These are phyloP conservation scores for Melinaea marsaeus DNA, from an alignment of 2,888 invertebrate genomes.

Conservation along the genomic window DNA sequence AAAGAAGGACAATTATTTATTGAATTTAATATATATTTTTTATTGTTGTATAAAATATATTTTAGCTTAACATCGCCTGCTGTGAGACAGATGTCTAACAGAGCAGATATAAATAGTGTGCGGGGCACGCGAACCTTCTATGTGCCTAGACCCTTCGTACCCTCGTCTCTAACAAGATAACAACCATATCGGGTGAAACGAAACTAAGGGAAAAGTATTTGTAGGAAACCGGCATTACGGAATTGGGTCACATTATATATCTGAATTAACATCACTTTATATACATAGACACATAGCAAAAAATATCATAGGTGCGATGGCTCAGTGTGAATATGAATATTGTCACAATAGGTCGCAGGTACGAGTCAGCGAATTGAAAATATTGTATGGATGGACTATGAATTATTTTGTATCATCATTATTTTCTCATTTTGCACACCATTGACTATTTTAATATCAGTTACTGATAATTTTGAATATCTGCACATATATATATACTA, in stretches of 20 bases:
- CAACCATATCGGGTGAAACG: conserved; percentile 72
- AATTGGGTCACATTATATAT: conserved; percentile 58
- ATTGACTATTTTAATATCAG: too few relatives aligned
- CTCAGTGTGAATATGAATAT: too few relatives aligned
- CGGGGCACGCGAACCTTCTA: conserved; percentile 43
- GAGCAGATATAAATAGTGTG: conserved; percentile 48
- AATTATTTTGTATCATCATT: too few relatives aligned
- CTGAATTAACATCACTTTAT: conserved; percentile 24
- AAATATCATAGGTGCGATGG: too few relatives aligned
- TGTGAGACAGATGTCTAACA: conserved; percentile 29
- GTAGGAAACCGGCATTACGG: conserved; percentile 61
- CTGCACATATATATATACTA: too few relatives aligned
- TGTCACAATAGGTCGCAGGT: too few relatives aligned
- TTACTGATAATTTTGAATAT: too few relatives aligned
- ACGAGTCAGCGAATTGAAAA: too few relatives aligned
- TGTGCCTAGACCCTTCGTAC: conserved; percentile 69
- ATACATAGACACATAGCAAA: not conserved
- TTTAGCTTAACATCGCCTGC: conserved; percentile 11
- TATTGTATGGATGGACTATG: too few relatives aligned
- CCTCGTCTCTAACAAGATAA: conserved; percentile 78
- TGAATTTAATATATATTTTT: not conserved
- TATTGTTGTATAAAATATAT: not conserved
- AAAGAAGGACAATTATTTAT: not conserved
- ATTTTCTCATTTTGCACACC: too few relatives aligned
- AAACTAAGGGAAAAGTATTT: conserved; percentile 75